A percentile compares a stretch with the other conserved stretches of the same genome.
Evolutionary conservation across 2,888 invertebrate species (phyloP).

Genomic region (Liodrosophila aerea): DNA sequence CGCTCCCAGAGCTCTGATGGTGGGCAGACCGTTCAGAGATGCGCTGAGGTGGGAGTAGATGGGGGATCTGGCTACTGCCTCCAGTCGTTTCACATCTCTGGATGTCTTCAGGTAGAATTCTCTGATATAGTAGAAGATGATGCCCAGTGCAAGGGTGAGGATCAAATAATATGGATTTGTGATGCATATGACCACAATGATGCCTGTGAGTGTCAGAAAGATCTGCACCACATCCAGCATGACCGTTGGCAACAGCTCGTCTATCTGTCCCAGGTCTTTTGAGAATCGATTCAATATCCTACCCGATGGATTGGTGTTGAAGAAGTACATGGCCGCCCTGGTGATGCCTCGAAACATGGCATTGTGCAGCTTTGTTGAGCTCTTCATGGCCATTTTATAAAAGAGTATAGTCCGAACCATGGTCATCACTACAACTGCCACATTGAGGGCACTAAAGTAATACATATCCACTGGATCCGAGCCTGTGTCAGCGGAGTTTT

Average conservation of each 20-base stretch:
- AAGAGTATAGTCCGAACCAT: constrained; percentile 82
- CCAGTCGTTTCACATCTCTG: constrained; percentile 90
- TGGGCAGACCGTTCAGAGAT: constrained; percentile 93
- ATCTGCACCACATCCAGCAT: constrained; percentile 85
- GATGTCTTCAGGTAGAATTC: constrained; percentile 91
- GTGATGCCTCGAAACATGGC: constrained; percentile 92
- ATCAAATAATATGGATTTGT: constrained; percentile 89
- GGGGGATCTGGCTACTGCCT: constrained; percentile 93
- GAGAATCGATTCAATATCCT: constrained; percentile 93
- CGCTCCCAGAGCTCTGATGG: constrained; percentile 94
- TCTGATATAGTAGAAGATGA: constrained; percentile 89
- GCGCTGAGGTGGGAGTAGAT: constrained; percentile 96
- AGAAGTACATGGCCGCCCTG: constrained; percentile 91
- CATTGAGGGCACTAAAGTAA: constrained; percentile 83
- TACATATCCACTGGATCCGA: constrained; percentile 80
- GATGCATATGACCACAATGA: constrained; percentile 89
- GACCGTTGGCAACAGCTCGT: constrained; percentile 80
- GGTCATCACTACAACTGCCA: constrained; percentile 80
- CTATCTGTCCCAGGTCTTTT: constrained; percentile 89
- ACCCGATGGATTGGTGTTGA: constrained; percentile 92
- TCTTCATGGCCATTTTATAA: constrained; percentile 86
- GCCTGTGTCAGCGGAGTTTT: constrained; percentile 17
- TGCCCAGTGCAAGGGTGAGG: constrained; percentile 87
- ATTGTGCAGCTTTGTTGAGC: constrained; percentile 91
- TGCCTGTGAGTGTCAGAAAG: constrained; percentile 89